Base-by-base conservation (phyloP, 2,888 invertebrate genomes). In the Ormyrus rosae region DNA sequence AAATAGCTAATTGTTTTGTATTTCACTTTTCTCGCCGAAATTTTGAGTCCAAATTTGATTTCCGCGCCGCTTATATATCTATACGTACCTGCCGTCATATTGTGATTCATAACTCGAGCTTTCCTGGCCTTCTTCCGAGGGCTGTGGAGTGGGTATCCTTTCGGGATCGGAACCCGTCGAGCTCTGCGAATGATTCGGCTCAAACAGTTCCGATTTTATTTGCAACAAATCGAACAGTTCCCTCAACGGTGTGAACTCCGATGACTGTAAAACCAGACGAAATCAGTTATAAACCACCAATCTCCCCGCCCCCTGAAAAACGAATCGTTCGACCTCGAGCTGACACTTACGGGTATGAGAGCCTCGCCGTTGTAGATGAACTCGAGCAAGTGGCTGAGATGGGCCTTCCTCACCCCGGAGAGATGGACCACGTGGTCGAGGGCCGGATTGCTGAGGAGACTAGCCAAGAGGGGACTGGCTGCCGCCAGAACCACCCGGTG, bases 311-410 rank as follows among this genome's bases (percentile, higher is more conserved):
- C 13, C 34, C 34, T 4, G 3, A 34, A 34, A 34, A 34, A 34
- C 34, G 34, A 34, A 34, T 34, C 3, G 0, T 4, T 34, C 4
- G 3, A 34, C 4, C 34, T 34, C 34, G 34, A 34, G 34, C 34
- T 4, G 34, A 1, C 19, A 85, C 91, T 91, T 89, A 95, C 95
- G 92, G 95, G 95, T 85, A 96, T 94, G 86, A 94, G 94, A 83
- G 96, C 96, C 92, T 96, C 96, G 80, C 96, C 96, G 86, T 96
- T 96, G 91, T 97, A 97, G 77, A 96, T 91, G 90, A 96, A 96
- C 88, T 96, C 95, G 87, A 97, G 93, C 86, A 96, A 93, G 91
- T 96, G 95, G 91, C 94, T 94, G 92, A 96, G 94, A 88, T 96
- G 95, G 83, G 94, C 93, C 88, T 95, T 95, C 90, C 93, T 94